Percentiles rank a stretch among this genome's conserved stretches.
phyloP scores from a whole-genome alignment of 2,888 invertebrate genomes.

The Cerastis rubricosa region DNA sequence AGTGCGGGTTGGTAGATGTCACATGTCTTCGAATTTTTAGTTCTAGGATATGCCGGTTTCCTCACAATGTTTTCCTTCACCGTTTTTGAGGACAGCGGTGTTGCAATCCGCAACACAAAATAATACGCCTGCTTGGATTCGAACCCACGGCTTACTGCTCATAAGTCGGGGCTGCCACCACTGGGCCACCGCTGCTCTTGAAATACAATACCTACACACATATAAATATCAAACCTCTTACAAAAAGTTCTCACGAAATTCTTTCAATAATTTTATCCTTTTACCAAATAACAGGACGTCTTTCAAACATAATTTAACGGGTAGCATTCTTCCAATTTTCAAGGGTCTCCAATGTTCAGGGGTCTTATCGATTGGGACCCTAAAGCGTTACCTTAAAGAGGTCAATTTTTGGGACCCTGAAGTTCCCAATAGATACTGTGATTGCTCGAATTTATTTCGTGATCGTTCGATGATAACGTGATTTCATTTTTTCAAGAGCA shows the following conservation, averaged over 20 bases:
- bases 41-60: too few relatives aligned
- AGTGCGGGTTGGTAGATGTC: too few relatives aligned
- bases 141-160: too few relatives aligned
- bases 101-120: too few relatives aligned
- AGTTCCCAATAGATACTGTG: constrained; percentile 27
- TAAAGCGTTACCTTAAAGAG: constrained; percentile 30
- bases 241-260: background rate
- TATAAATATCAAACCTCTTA: background rate
- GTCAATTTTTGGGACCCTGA: constrained; percentile 44
- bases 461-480: constrained; percentile 26
- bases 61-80: too few relatives aligned
- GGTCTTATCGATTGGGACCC: constrained; percentile 51
- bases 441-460: constrained; percentile 55
- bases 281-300: constrained; percentile 12
- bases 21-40: too few relatives aligned
- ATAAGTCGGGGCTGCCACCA: too few relatives aligned
- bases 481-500: constrained; percentile 17
- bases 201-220: background rate
- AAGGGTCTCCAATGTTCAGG: constrained; percentile 10
- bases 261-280: constrained; percentile 4
- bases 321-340: constrained; percentile 47
- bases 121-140: too few relatives aligned
- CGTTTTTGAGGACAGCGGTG: too few relatives aligned
- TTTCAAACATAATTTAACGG: constrained; percentile 42
- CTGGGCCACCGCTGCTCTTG: too few relatives aligned